A percentile compares a stretch with the other conserved stretches of the same genome.
Evolutionary conservation across 2,888 invertebrate species (phyloP).

Genomic region (Drosophila lacicola): DNA sequence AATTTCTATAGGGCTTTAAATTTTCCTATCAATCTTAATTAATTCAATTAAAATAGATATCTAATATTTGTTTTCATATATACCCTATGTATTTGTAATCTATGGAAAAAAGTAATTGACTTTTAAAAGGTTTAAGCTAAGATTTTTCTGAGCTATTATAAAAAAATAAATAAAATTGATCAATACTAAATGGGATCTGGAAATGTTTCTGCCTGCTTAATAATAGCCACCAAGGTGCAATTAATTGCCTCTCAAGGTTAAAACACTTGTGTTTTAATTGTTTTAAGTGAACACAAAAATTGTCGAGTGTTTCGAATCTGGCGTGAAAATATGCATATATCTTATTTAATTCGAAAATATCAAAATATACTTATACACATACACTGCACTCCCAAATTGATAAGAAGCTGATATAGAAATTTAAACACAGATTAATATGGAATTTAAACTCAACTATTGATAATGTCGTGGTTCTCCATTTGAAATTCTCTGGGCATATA

Average conservation of each 20-base stretch:
- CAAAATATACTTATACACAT: background rate
- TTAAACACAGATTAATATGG: background rate
- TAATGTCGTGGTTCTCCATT: background rate
- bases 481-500: background rate
- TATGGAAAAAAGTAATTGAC: too few species aligned
- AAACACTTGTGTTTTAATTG: constrained; percentile 14
- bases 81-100: too few species aligned
- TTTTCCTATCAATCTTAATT: too few species aligned
- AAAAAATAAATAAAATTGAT: background rate
- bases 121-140: too few species aligned
- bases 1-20: too few species aligned
- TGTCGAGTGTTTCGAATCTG: background rate
- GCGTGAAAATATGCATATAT: background rate
- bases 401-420: background rate
- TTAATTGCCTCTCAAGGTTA: constrained; percentile 1
- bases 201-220: background rate
- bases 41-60: too few species aligned
- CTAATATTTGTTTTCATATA: too few species aligned
- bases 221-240: background rate
- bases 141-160: too few species aligned
- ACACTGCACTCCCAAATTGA: too few species aligned
- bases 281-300: background rate
- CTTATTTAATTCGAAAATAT: background rate
- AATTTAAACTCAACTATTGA: background rate
- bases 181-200: background rate